Base-by-base conservation (phyloP, 2,888 invertebrate genomes). In the Drosophila planitibia region DNA sequence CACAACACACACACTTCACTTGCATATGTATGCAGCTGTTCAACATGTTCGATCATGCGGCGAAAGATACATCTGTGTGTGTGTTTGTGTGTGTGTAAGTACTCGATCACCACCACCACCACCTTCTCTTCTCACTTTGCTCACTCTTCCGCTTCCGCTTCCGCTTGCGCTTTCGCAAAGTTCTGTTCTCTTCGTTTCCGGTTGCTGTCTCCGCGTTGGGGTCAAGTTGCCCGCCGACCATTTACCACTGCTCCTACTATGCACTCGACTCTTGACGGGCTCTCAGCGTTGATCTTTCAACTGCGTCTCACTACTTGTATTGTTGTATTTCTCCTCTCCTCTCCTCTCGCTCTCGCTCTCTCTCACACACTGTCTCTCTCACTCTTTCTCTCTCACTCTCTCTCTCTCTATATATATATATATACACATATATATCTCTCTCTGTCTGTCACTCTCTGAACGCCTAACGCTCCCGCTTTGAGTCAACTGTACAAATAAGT, bases 231-330 rank as follows among this genome's bases (percentile, higher is more conserved):
- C 28, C 28, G 28, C 28, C 28, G 28, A 28, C 30, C 30, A 35
- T 28, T 22, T 47, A 52, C 47, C 35, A 33, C 33, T 22, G 22
- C 33, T 22, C 39, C 28, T 58, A 52, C 51, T 51, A 58, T 69
- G 57, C 70, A 70, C 70, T n/a, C 28, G 37, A 55, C 35, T 55
- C 47, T 63, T n/a, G 51, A 28, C 41, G 30, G 51, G n/a, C 39
- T 72, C 49, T 76, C 82, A 66, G 65, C 83, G 88, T 80, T 80
- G 88, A 79, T 63, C 67, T 74, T 70, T 67, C 49, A 73, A 69
- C 67, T 64, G 76, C 83, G 81, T 81, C 74, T 71, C 60, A 63
- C 73, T 70, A 78, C 69, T 70, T 54, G 70, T 78, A 75, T 81
- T 71, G 71, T 81, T 83, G 73, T 76, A 67, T 65, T 70, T 47